Conservation (phyloP, 1,140 invertebrate species). For the Dermatophagoides farinae region DNA sequence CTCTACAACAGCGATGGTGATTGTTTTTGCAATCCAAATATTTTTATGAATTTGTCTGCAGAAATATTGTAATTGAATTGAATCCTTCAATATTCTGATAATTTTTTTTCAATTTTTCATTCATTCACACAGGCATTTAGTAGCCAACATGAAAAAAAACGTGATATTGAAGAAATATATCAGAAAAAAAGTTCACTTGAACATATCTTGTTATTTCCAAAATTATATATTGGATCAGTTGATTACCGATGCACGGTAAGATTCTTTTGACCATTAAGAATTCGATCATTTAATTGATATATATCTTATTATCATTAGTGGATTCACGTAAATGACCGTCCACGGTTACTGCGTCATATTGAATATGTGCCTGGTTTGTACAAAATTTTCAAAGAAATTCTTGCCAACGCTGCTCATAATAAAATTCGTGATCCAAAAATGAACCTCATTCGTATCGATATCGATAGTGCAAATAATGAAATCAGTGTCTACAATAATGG, state of each 20-base stretch:
- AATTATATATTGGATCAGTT: slow-evolving; percentile 94
- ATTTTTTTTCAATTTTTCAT: too few relatives aligned
- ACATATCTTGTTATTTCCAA: slow-evolving; percentile 88
- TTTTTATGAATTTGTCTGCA: too few relatives aligned
- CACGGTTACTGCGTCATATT: slow-evolving; percentile 68
- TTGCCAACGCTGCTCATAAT: slow-evolving; percentile 98
- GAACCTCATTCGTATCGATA: slow-evolving; percentile 89
- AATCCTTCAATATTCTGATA: too few relatives aligned
- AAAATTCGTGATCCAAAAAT: slow-evolving; percentile 87
- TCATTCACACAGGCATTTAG: too few relatives aligned
- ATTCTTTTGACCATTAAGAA: too few relatives aligned
- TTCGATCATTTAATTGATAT: neutral
- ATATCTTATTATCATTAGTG: slow-evolving; percentile 27
- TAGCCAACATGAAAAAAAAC: too few relatives aligned
- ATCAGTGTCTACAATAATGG: slow-evolving; percentile 97
- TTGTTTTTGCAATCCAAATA: too few relatives aligned
- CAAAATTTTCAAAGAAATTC: slow-evolving; percentile 99
- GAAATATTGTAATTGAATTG: too few relatives aligned
- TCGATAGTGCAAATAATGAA: slow-evolving; percentile 73
- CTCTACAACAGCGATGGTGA: too few relatives aligned
- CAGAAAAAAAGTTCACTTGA: slow-evolving; percentile 97
- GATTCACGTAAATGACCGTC: slow-evolving; percentile 82
- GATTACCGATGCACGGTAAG: slow-evolving; percentile 35
- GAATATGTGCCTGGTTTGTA: slow-evolving; percentile 91
- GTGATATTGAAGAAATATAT: slow-evolving; percentile 95